Base-by-base conservation (phyloP, 1,140 invertebrate genomes). In the Potamilus streckersoni region DNA sequence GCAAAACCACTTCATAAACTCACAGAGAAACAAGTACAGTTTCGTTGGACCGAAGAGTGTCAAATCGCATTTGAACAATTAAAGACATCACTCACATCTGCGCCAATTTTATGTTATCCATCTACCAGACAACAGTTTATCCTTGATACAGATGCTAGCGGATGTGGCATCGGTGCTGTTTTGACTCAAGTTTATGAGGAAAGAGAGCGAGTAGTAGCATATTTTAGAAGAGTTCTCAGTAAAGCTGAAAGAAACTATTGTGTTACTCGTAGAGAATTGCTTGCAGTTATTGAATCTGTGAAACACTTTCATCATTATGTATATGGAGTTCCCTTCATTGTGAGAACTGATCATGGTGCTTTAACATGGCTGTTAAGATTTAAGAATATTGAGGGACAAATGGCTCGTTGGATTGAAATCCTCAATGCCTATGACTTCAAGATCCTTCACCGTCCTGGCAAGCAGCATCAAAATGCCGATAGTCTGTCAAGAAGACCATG, bases 171-270 rank as follows among this genome's bases (percentile, higher is more conserved):
- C 2, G 27, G 27, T 2, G 27, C 27, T 27, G 27, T 27, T 27
- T 27, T 27, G 27, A 2, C 78, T 2, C 86, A 87, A 76, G 62
- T 62, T n/a, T 60, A 81, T 55, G 79, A 82, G 20, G 78, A 79
- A 59, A 31, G 65, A 59, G 82, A 82, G 61, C n/a, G 71, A 17
- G 72, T 80, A 2, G 78, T 85, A 5, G 80, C 80, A 1, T 86
- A 82, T 69, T 70, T 58, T 13, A 82, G 79, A 69, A 73, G 70
- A 23, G 38, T 31, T 31, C 27, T 31, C 27, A 31, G 27, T 31
- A 31, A 31, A 31, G 27, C 27, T 31, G 27, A 31, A 82, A 75
- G 83, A 74, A 89, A 90, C 19, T 93, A 93, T 79, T 84, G 81
- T 68, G 76, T 77, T 3, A 83, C 81, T 16, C 15, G 78, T 16